phyloP scores from a whole-genome alignment of 2,113 vertebrate genomes.

The Orientallactaga bullata region DNA sequence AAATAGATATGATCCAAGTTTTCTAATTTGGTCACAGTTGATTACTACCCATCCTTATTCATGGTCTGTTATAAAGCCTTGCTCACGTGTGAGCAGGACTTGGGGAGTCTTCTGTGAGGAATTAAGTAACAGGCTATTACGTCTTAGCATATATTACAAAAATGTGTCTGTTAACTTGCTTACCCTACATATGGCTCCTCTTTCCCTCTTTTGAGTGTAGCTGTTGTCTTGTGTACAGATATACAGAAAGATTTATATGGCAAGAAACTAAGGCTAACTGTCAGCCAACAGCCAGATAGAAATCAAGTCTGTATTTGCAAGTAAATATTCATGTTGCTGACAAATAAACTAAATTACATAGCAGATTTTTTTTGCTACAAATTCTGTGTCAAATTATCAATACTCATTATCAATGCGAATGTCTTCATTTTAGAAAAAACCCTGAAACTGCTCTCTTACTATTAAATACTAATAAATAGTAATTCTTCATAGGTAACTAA shows the following conservation, averaged over 20 bases:
- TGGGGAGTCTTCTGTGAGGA: background rate
- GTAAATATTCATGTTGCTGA: conserved; percentile 8
- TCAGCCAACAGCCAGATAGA: background rate
- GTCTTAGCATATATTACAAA: background rate
- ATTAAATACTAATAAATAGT: conserved; percentile 4
- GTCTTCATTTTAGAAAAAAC: background rate
- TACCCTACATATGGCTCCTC: background rate
- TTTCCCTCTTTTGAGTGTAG: background rate
- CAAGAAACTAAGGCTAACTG: background rate
- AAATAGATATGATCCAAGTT: background rate
- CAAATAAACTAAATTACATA: background rate
- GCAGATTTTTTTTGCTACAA: background rate
- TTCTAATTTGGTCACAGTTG: background rate
- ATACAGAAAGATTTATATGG: background rate
- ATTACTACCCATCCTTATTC: background rate
- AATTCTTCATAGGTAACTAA: background rate
- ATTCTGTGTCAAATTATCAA: conserved; percentile 5
- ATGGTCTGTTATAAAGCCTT: background rate
- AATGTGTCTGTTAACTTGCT: background rate
- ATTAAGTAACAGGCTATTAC: background rate
- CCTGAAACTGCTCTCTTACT: background rate
- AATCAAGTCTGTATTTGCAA: background rate
- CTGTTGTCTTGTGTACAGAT: background rate
- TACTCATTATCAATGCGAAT: background rate
- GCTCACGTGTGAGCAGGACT: background rate